These are phyloP conservation scores for Mesorhabditis sp. DNA, from an alignment of 2,888 invertebrate species.

Conservation along the genomic window DNA sequence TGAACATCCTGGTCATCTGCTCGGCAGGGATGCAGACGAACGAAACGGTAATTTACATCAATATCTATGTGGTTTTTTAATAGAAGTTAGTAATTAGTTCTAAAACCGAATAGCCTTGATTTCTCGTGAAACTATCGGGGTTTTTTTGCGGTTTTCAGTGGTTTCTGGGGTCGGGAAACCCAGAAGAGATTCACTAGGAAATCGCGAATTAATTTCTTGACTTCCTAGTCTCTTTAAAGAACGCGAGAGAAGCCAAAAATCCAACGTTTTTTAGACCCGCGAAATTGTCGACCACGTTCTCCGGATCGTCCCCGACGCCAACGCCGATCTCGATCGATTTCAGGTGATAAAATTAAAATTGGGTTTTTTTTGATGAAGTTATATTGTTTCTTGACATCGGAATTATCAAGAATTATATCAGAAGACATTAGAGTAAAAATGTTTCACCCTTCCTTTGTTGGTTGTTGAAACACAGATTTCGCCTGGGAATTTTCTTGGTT, in stretches of 20 bases:
- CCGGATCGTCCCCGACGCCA: constrained; percentile 50
- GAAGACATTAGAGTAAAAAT: background rate
- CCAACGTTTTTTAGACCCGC: constrained; percentile 35
- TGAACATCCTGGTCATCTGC: constrained; percentile 48
- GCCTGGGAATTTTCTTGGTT: too few relatives aligned
- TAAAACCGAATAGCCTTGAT: too few relatives aligned
- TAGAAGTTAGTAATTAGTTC: background rate
- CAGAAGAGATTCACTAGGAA: too few relatives aligned
- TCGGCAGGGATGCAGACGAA: constrained; percentile 51
- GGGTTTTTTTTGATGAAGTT: background rate
- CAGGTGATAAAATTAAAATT: constrained; percentile 25
- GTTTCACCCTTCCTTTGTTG: background rate
- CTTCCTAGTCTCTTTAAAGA: too few relatives aligned
- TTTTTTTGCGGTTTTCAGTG: background rate
- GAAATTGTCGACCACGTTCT: constrained; percentile 50
- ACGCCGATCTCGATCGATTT: constrained; percentile 49
- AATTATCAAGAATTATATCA: background rate
- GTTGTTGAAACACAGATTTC: too few relatives aligned
- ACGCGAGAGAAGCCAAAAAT: too few relatives aligned
- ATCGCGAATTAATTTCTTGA: too few relatives aligned
- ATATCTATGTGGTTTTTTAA: too few relatives aligned
- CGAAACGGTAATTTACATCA: constrained; percentile 35
- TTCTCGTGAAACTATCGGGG: background rate
- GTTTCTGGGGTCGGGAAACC: too few relatives aligned
- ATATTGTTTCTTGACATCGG: background rate